Base-by-base conservation (phyloP, 2,113 vertebrate genomes). In the Hystrix brachyura region DNA sequence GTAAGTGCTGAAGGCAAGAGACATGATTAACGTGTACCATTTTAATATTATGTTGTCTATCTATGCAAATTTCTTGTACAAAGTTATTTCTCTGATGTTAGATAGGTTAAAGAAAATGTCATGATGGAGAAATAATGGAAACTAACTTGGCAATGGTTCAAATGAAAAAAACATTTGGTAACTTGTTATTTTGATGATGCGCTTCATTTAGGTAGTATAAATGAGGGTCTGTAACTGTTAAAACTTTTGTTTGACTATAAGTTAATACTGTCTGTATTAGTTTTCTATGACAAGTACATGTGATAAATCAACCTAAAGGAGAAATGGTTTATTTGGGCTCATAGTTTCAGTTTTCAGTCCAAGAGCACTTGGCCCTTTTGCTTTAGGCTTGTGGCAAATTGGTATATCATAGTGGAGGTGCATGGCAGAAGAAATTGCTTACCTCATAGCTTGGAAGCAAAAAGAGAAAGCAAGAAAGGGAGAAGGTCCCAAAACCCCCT, bases 401-500 rank as follows among this genome's bases (percentile, higher is more conserved):
- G 43, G 27, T 53, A 34, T 21, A 38, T 23, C 48, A 88, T 32
- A 34, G 12, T 5, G 21, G 13, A 82, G 3, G 18, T 53, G 10
- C 1, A 23, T 53, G 25, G 2, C 15, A 46, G 64, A 62, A n/a
- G 18, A 81, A 32, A 23, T 18, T 81, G 18, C 11, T 62, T 18
- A 62, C 18, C 21, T 48, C 6, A 3, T 38, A 9, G 15, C 18
- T 43, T 0, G 1, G 29, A 72, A 76, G 14, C 57, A 64, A 48
- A 38, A 15, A 23, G 2, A 38, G 1, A 53, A 18, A 27, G 11
- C 18, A 4, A n/a, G 14, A 14, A 88, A 17, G 48, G 19, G 3
- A 8, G 1, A 14, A 13, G 27, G 17, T 15, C 7, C 21, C n/a
- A 55, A 13, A 4, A 46, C 5, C 18, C 1, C 6, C 19, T n/a